Base-by-base conservation (phyloP, 1,140 invertebrate species). In the Pseudomyrmex gracilis region DNA sequence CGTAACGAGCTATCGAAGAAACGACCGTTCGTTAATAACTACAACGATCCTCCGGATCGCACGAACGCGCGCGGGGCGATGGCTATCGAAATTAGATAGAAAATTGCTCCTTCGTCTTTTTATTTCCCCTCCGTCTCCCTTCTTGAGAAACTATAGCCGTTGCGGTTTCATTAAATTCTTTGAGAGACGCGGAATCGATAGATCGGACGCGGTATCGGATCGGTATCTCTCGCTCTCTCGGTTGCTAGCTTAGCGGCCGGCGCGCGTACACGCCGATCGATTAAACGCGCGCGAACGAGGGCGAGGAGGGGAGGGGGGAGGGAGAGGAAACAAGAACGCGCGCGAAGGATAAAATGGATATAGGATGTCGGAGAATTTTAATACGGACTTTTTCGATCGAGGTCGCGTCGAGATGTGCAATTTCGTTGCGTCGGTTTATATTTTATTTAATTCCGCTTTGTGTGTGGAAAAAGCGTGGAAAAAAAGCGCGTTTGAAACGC, bases 61-160 rank as follows among this genome's bases (percentile, higher is more conserved):
- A 20, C 57, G 57, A 20, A n/a, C n/a, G n/a, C 17, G n/a, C 57
- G 15, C 43, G 73, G 45, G 51, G 64, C 76, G 76, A 80, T 80
- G 53, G 66, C 66, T 80, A 80, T 80, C 76, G 76, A 70, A 80
- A 80, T 80, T 80, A 80, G 76, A 80, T 80, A 71, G 76, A 71
- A 80, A 80, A 80, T 80, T 80, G 76, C 76, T n/a, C n/a, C 76
- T 71, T 45, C 43, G 66, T 60, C 76, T 70, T 60, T 66, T 70
- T 58, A 47, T 80, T 71, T 55, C 34, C 34, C 5, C 34, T 0
- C 5, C 0, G 0, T 0, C 34, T 0, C 34, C 7, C 5, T 0
- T 5, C 34, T 34, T 5, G 34, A 34, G 34, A 34, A 66, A 70
- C 17, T 78, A 68, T 20, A 17, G 66, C 9, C 15, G n/a, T 8